Evolutionary conservation across 92 coral and sea anemone genomes (phyloP).

Genomic region (Palythoa grandiflora): DNA sequence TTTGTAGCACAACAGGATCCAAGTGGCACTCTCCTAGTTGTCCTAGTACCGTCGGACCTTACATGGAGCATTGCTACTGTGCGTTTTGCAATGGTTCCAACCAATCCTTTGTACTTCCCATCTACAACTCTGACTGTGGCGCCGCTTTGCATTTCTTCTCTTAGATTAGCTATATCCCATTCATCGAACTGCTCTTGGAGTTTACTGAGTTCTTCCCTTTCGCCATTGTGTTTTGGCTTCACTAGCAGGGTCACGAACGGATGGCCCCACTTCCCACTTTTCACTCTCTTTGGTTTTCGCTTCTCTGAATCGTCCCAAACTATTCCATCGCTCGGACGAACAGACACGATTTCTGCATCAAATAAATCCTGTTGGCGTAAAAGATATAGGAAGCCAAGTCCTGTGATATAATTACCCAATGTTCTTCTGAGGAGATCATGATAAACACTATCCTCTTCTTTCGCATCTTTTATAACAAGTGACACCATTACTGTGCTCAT

Average conservation of each 20-base stretch:
- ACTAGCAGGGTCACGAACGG: not conserved
- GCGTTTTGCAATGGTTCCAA: not conserved
- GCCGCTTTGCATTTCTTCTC: not conserved
- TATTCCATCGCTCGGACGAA: not conserved
- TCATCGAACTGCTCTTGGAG: not conserved
- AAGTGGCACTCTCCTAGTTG: too few relatives aligned
- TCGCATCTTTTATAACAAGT: not conserved
- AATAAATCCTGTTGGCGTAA: not conserved
- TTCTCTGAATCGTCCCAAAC: not conserved
- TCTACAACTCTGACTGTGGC: not conserved
- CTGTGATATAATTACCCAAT: not conserved
- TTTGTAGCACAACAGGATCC: too few relatives aligned
- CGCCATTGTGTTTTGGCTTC: not conserved
- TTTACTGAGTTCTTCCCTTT: too few relatives aligned
- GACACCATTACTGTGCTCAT: slow-evolving; percentile 10
- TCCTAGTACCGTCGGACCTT: too few relatives aligned
- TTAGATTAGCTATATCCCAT: not conserved
- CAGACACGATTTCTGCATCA: not conserved
- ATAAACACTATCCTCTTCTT: not conserved
- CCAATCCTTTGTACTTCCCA: too few relatives aligned
- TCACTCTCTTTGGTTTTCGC: not conserved
- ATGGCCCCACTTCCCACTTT: not conserved
- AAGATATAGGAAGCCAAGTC: not conserved
- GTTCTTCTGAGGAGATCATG: not conserved
- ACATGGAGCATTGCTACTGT: not conserved